Base-by-base conservation (phyloP, 2,888 invertebrate genomes). In the Thysanoteuthis rhombus region DNA sequence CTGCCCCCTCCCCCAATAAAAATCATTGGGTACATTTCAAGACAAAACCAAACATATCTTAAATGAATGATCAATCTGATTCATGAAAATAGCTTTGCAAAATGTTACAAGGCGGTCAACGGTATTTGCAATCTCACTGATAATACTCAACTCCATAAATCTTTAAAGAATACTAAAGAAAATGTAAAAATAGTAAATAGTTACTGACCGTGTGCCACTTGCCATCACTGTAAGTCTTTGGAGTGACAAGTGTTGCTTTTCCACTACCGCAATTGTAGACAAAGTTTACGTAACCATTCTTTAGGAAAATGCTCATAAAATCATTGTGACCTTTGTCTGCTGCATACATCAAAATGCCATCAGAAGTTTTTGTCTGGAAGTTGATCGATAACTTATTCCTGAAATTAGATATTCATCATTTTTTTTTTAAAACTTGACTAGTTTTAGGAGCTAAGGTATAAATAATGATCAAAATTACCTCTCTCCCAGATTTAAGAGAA, bases 241-340 rank as follows among this genome's bases (percentile, higher is more conserved):
- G 98, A 96, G 98, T 98, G 93, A 98, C 98, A 94, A 98, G 98
- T 92, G 98, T 98, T 12, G 96, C 97, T 0, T 98, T 98, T 95
- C 98, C 98, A 96, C 98, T 98, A 19, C 99, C 99, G 94, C 99
- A 98, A 96, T 99, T 98, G 96, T 99, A 98, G 25, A 98, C 98
- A 93, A 99, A 97, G 45, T 98, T 98, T 0, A 99, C 98, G 96
- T 98, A 98, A 0, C 97, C 97, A 96, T 98, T 98, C 45, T 98
- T 98, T 94, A 97, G 95, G 96, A 98, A 98, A 28, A 99, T 97
- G 22, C 99, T 98, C 98, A 99, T 98, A 97, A 98, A 99, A 97
- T 99, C 99, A 0, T 97, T 97, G 39, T 98, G 98, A 3, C 97
- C 97, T 28, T 97, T 97, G 94, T 98, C 98, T 0, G 98, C 97